Base-by-base conservation (phyloP, 1,140 invertebrate genomes). In the Drosophila subpulchrella region DNA sequence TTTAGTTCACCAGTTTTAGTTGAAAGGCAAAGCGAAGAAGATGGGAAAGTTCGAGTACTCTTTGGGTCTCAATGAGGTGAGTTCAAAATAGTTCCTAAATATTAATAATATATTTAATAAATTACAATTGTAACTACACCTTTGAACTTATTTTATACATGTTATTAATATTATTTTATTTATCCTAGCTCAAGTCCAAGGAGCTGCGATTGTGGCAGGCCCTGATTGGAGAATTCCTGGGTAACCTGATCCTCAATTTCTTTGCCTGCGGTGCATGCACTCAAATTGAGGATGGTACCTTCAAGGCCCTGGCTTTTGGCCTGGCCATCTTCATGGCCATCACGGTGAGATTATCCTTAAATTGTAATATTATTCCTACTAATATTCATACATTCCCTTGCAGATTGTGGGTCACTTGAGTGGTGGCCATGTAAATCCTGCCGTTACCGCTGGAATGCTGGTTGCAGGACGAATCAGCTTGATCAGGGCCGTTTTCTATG, bases 341-440 rank as follows among this genome's bases (percentile, higher is more conserved):
- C 27, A 96, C 96, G 93, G 95, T 96, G 2, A 11, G 7, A 10
- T 20, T 3, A 6, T 34, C 7, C 4, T 11, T 0, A 1, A 50
- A 6, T 34, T 8, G 1, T 10, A 6, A 0, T 4, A 15, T 4
- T 6, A 4, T 47, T n/a, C 11, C 27, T 46, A 8, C 3, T 32
- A 8, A 20, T 5, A 24, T 10, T 24, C 53, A 4, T 8, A 0
- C 20, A 15, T 27, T 6, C 4, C 13, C 10, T 41, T 54, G 7
- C 58, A 97, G 96, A 93, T 95, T 20, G 95, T 98, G 60, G 97
- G 96, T 4, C 97, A 98, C 91, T 94, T 98, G 30, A 97, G 96
- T 55, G 98, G 98, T 0, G 97, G 96, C 27, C 97, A 98, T 91
- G 94, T 98, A 47, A 98, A 98, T 94, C 97, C 97, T 0, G 97